Base-by-base conservation (phyloP, 2,113 vertebrate species). In the Burhinus oedicnemus region DNA sequence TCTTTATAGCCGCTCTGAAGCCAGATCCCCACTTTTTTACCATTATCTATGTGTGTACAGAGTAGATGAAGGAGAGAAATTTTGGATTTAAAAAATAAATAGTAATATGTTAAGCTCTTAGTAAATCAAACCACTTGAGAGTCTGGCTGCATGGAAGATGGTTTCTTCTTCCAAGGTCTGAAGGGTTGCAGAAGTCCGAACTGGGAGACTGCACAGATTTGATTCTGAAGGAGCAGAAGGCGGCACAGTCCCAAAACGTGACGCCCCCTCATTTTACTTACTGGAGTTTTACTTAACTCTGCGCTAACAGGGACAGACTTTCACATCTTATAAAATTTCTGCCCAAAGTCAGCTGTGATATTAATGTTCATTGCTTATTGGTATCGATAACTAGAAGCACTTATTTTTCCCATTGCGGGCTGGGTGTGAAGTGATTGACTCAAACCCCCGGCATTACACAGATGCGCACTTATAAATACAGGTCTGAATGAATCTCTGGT, bases 221-320 rank as follows among this genome's bases (percentile, higher is more conserved):
- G 36, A 62, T 87, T 89, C 83, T 87, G 62, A 89, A 87, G 26
- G 42, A 8, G 27, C 44, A 80, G 66, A 66, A 84, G 21, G 42
- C 0, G 0, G 21, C 51, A 68, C 0, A 0, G n/a, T 84, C 77
- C 83, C 44, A 49, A 94, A 83, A 45, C 14, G 14, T 9, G 30
- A 55, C 18, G 76, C 27, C 16, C 18, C 2, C 13, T 58, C 38
- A 13, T 82, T 85, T 64, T 70, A 45, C 16, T 80, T 51, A 34
- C 6, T 32, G 40, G 34, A 47, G 7, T 76, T 96, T 65, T 72
- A 65, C 70, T 86, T 94, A 79, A 92, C 72, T 92, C 44, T 75
- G 22, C 55, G 42, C 11, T 65, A 52, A 40, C 16, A 45, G 8
- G 19, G 54, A 42, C 29, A 70, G 52, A 77, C 12, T 83, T 94